Conservation (phyloP, 2,797 vertebrate species). For the Oreochromis mossambicus region DNA sequence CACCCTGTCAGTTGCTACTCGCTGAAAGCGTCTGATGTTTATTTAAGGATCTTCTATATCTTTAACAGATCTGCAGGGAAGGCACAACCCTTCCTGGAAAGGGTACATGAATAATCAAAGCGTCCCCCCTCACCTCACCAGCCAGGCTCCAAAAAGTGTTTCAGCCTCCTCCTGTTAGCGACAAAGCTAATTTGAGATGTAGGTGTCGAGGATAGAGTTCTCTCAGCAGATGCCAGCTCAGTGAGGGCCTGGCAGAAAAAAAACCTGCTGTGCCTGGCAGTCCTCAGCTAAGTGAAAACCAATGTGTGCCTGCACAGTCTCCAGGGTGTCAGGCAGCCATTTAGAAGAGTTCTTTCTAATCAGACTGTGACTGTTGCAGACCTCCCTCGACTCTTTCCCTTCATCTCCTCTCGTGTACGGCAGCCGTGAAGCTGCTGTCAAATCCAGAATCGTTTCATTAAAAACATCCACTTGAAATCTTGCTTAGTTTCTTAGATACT, state of each 20-base stretch:
- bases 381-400: neutral
- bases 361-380: neutral
- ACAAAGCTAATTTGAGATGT: slow-evolving; percentile 41
- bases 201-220: slow-evolving; percentile 29
- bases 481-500: neutral
- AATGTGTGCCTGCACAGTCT: neutral
- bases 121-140: neutral
- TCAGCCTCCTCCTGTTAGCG: slow-evolving; percentile 16
- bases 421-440: neutral
- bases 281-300: slow-evolving; percentile 4
- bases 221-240: slow-evolving; percentile 35
- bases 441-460: neutral
- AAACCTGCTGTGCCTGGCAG: slow-evolving; percentile 10
- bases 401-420: neutral
- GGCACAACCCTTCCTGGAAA: neutral
- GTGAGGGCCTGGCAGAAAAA: neutral
- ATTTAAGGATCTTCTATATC: slow-evolving; percentile 20
- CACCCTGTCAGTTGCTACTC: slow-evolving; percentile 5
- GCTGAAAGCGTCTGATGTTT: neutral
- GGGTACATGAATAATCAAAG: slow-evolving; percentile 24
- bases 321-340: neutral
- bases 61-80: neutral
- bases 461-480: neutral
- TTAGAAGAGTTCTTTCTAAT: neutral
- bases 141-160: slow-evolving; percentile 33